A percentile compares a stretch with the other conserved stretches of the same genome.
phyloP scores from a whole-genome alignment of 2,888 invertebrate species.

The Scaptomyza flava region DNA sequence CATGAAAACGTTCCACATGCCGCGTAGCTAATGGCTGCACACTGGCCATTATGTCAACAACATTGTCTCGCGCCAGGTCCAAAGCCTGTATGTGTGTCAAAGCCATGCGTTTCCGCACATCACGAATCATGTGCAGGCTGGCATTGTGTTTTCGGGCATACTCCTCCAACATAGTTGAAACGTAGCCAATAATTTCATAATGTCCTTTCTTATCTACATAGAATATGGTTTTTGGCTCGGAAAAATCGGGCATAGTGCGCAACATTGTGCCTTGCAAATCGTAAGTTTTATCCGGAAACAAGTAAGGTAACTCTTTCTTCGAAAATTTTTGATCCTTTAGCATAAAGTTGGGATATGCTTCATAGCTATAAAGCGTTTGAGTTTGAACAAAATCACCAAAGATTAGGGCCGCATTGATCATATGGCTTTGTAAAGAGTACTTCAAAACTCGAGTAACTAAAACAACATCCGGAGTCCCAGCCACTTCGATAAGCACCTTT shows the following conservation, averaged over 20 bases:
- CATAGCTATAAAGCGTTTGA: constrained; percentile 32
- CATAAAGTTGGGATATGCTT: constrained; percentile 46
- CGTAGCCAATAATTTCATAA: constrained; percentile 43
- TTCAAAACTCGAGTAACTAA: constrained; percentile 33
- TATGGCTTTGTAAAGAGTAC: constrained; percentile 42
- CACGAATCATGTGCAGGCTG: constrained; percentile 25
- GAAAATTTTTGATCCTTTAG: constrained; percentile 27
- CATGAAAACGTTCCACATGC: constrained; percentile 17
- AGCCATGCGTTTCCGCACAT: not conserved
- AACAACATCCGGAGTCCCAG: constrained; percentile 1
- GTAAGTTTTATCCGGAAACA: constrained; percentile 54
- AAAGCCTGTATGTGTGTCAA: constrained; percentile 41
- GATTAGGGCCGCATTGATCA: constrained; percentile 50
- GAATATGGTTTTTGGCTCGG: constrained; percentile 66
- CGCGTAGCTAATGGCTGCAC: constrained; percentile 43
- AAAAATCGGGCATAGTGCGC: constrained; percentile 60
- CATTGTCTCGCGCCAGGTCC: constrained; percentile 39
- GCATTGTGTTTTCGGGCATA: constrained; percentile 57
- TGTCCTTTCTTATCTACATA: constrained; percentile 4
- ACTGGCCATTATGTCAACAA: constrained; percentile 55
- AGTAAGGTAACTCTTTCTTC: not conserved
- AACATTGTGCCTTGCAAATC: constrained; percentile 40
- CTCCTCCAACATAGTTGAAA: constrained; percentile 57
- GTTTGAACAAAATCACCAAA: constrained; percentile 39
- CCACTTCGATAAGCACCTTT: constrained; percentile 54